Evolutionary conservation across 2,888 invertebrate species (phyloP).

Genomic region (Campoplex nolae): DNA sequence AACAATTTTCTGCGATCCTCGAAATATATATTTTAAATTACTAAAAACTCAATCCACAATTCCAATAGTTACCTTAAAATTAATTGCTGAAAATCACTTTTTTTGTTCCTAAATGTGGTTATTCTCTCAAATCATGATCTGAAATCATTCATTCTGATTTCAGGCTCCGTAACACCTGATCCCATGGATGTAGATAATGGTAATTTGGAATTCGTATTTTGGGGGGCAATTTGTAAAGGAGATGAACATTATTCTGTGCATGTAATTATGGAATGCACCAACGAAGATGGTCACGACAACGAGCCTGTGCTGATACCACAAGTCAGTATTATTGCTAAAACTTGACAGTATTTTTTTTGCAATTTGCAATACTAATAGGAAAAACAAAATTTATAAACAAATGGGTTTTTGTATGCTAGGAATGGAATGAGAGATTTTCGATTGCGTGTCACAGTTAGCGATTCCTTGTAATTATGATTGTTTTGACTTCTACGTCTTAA

Average conservation of each 20-base stretch:
- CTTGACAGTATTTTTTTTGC: too few species aligned
- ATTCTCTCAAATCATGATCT: background rate
- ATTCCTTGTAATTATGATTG: background rate
- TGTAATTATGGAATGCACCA: constrained; percentile 78
- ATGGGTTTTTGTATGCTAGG: too few species aligned
- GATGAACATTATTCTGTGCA: constrained; percentile 72
- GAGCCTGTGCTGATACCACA: constrained; percentile 71
- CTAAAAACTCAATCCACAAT: background rate
- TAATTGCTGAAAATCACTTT: background rate
- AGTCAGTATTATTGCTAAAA: constrained; percentile 67
- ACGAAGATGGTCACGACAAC: constrained; percentile 66
- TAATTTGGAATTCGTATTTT: constrained; percentile 72
- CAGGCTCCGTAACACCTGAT: constrained; percentile 75
- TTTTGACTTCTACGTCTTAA: background rate
- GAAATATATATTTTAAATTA: background rate
- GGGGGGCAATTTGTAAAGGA: constrained; percentile 76
- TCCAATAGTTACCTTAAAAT: background rate
- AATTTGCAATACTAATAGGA: too few species aligned
- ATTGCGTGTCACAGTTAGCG: background rate
- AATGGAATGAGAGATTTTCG: background rate
- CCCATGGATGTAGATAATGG: constrained; percentile 62
- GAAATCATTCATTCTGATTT: background rate
- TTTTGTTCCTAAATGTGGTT: background rate
- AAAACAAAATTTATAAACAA: too few species aligned
- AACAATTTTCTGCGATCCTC: background rate